Conservation (phyloP, 2,888 invertebrate genomes). For the Heliconius hortense region DNA sequence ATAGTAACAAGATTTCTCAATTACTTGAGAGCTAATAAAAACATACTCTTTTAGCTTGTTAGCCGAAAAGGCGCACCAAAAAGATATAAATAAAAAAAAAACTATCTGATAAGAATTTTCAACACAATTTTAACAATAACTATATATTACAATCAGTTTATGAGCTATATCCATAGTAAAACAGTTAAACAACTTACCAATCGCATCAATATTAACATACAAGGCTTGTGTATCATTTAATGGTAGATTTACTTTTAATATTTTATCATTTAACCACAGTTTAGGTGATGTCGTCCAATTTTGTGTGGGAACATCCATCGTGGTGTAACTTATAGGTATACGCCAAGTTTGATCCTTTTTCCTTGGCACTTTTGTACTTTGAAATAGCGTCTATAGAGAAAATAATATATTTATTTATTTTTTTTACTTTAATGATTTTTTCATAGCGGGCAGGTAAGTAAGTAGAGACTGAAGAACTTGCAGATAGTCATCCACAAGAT, state of each 20-base stretch:
- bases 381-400: slow-evolving; percentile 61
- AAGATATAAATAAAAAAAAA: too few relatives aligned
- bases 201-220: slow-evolving; percentile 83
- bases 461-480: too few relatives aligned
- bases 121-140: too few relatives aligned
- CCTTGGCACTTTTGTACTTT: slow-evolving; percentile 61
- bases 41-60: too few relatives aligned
- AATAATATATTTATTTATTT: neutral
- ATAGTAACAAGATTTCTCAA: too few relatives aligned
- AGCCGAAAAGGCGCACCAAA: too few relatives aligned
- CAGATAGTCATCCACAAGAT: too few relatives aligned
- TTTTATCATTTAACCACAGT: slow-evolving; percentile 61
- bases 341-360: slow-evolving; percentile 79
- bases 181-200: slow-evolving; percentile 66
- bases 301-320: slow-evolving; percentile 47
- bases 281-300: slow-evolving; percentile 57
- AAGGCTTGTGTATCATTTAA: slow-evolving; percentile 76
- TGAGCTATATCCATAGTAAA: neutral
- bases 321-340: slow-evolving; percentile 80
- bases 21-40: too few relatives aligned
- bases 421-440: too few relatives aligned
- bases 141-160: too few relatives aligned
- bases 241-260: slow-evolving; percentile 44
- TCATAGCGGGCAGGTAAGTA: too few relatives aligned
- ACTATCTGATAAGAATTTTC: too few relatives aligned